These are phyloP conservation scores for Synanthedon formicaeformis DNA, from an alignment of 2,888 invertebrate species.

Conservation along the genomic window DNA sequence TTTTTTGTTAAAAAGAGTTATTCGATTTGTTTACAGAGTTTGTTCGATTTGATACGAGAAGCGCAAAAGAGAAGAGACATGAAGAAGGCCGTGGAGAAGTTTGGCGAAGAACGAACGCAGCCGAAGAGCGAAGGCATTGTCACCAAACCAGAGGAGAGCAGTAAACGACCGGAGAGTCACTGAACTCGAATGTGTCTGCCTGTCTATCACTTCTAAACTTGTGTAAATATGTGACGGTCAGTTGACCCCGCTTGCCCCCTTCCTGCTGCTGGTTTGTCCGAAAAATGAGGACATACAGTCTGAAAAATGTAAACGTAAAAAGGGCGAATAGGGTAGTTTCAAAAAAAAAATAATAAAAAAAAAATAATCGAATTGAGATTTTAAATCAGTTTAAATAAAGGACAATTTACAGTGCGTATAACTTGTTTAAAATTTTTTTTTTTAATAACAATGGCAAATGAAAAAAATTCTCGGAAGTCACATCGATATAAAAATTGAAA, in stretches of 20 bases:
- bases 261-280: too few relatives aligned
- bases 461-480: too few relatives aligned
- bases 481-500: too few relatives aligned
- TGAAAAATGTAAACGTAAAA: too few relatives aligned
- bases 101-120: conserved; percentile 21
- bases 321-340: not conserved
- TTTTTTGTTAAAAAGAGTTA: too few relatives aligned
- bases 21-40: too few relatives aligned
- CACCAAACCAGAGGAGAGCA: conserved; percentile 33
- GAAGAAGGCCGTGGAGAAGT: conserved; percentile 41
- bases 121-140: conserved; percentile 44
- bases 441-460: too few relatives aligned
- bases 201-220: conserved; percentile 1
- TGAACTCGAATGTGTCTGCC: conserved; percentile 16
- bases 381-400: too few relatives aligned
- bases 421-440: too few relatives aligned
- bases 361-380: not conserved
- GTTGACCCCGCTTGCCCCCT: too few relatives aligned
- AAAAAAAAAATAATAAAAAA: not conserved
- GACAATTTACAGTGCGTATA: too few relatives aligned
- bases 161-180: conserved; percentile 50
- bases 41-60: conserved; percentile 58
- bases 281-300: conserved; percentile 1
- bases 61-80: conserved; percentile 51
- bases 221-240: too few relatives aligned